phyloP scores from a whole-genome alignment of 2,113 vertebrate species.

The Cryptotis parvus region DNA sequence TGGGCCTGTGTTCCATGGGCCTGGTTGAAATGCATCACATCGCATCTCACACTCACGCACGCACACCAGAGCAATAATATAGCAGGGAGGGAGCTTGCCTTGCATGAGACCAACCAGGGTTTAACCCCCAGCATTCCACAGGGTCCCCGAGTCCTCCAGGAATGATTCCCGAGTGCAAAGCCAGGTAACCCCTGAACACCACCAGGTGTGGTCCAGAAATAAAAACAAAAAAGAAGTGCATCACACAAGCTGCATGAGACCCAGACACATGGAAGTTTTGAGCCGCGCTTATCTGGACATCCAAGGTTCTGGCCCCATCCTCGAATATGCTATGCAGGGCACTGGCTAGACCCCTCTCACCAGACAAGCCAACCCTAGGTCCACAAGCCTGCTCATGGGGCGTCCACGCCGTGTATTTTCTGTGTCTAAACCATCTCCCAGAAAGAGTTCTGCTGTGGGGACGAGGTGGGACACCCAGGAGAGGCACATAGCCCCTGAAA shows the following conservation, averaged over 20 bases:
- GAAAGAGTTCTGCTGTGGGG: not conserved
- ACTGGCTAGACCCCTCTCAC: rapidly evolving
- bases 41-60: too few relatives aligned
- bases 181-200: too few relatives aligned
- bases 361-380: not conserved
- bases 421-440: rapidly evolving
- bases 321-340: not conserved
- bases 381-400: not conserved
- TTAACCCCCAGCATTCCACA: too few relatives aligned
- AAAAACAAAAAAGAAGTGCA: not conserved
- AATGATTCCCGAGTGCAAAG: too few relatives aligned
- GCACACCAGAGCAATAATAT: too few relatives aligned
- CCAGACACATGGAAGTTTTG: not conserved
- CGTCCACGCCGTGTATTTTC: not conserved
- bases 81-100: too few relatives aligned
- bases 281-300: not conserved
- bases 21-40: not conserved
- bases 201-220: too few relatives aligned
- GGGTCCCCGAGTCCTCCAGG: too few relatives aligned
- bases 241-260: not conserved
- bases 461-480: too few relatives aligned
- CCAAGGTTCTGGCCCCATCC: not conserved
- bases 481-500: too few relatives aligned
- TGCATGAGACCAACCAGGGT: too few relatives aligned
- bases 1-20: not conserved